Evolutionary conservation across 2,888 invertebrate species (phyloP), one percentile per base, ranked within the genome.

Genomic region (Aleiodes alternator): DNA sequence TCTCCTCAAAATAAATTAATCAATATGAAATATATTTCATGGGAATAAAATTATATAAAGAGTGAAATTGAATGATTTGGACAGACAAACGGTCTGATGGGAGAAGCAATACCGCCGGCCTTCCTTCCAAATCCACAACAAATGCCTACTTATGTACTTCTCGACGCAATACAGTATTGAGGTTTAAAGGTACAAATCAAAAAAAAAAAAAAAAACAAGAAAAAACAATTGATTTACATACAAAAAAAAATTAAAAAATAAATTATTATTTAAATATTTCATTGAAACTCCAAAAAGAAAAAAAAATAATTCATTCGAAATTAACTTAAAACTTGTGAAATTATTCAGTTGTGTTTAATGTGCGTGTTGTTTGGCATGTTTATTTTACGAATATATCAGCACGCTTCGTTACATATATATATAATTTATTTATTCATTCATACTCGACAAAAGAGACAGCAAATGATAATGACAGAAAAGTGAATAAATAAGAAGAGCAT

Each of bases 141-240:
- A 90, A 91, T 91, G 90, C 91, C 91, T 88, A 91, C 92, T 90
- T 92, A 92, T 90, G 91, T 92, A 88, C 91, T 92, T 91, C 91
- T 92, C 91, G 92, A 92, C 91, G 91, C 91, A 89, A 91, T 92
- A 90, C 92, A 92, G 90, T 92, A 92, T 91, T 92, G 92, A 92
- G 91, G 91, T 90, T 91, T 88, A 88, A 89, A 89, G 89, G 89
- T 89, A 89, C 84, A 86, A 86, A 85, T 86, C 12, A 14, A 23
- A 68, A 68, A 68, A 53, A 7, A 56, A 56, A 23, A 23, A 23
- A 23, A 23, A 23, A 23, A 23, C 43, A 53, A 72, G 64, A 69
- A 59, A 59, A 1, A 50, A 74, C 51, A 69, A 23, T 66, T 43
- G 6, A 31, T 61, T 57, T 50, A n/a, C 34, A 16, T 29, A 53